phyloP scores from a whole-genome alignment of 53 echinoderm and acorn worm genomes.

The Zoroaster sp. region DNA sequence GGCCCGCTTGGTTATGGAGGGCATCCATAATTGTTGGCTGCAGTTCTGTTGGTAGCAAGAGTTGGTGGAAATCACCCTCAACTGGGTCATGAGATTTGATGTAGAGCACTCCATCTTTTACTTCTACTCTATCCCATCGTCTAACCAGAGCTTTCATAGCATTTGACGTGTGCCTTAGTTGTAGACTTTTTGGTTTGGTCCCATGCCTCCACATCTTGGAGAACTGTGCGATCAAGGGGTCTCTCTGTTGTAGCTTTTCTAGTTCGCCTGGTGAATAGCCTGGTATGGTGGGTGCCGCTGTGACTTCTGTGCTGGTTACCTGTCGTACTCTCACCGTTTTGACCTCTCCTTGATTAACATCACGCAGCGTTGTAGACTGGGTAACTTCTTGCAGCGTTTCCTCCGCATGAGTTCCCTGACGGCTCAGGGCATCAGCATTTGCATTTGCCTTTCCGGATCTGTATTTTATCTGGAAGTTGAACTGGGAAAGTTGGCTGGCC shows the following conservation, averaged over 20 bases:
- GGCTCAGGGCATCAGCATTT: constrained; percentile 45
- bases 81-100: neutral
- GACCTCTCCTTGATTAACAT: neutral
- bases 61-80: neutral
- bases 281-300: neutral
- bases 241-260: neutral
- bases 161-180: neutral
- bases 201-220: constrained; percentile 5
- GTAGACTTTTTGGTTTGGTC: neutral
- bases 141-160: constrained; percentile 30
- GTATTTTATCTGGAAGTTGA: constrained; percentile 52
- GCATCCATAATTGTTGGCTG: constrained; percentile 18
- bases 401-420: neutral
- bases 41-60: constrained; percentile 9
- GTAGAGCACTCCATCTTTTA: neutral
- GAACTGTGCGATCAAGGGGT: neutral
- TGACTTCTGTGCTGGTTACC: neutral
- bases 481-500: constrained; percentile 26
- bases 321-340: neutral
- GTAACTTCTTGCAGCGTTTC: neutral
- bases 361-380: neutral
- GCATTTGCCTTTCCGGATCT: constrained; percentile 32
- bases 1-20: constrained; percentile 40
- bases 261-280: neutral
- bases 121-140: constrained; percentile 30